Percentiles rank a stretch among this genome's conserved stretches.
Conservation (phyloP, 2,888 invertebrate species). For the Cephonodes hylas region DNA sequence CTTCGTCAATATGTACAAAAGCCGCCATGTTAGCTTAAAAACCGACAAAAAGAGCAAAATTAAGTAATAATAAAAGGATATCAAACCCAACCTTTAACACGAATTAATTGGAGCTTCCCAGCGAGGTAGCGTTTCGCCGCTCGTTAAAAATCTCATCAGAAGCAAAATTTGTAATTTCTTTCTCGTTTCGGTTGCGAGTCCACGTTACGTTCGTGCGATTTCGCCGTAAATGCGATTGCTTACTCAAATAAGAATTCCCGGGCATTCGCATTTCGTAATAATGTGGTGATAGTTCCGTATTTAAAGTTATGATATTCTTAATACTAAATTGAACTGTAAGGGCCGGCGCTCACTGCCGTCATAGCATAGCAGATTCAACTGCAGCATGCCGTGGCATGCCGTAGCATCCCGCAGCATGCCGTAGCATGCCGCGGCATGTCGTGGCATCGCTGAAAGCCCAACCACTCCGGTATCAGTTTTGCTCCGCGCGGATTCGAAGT, state of each 20-base stretch:
- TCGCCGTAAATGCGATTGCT: background rate
- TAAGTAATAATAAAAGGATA: background rate
- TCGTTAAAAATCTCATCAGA: constrained; percentile 25
- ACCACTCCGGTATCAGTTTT: no score
- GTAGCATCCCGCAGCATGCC: no score
- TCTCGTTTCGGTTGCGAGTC: constrained; percentile 10
- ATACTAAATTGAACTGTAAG: background rate
- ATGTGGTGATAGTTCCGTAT: background rate
- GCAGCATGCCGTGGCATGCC: no score
- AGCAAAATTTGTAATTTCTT: constrained; percentile 17
- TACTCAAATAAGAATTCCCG: background rate
- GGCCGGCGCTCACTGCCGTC: background rate
- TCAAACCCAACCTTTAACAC: background rate
- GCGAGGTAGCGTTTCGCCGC: constrained; percentile 9
- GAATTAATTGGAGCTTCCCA: background rate
- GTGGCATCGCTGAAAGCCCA: no score
- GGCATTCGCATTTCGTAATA: background rate
- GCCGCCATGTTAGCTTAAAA: background rate
- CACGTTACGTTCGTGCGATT: background rate
- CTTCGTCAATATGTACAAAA: background rate
- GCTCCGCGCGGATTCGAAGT: no score
- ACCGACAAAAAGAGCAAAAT: background rate
- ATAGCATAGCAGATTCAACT: background rate
- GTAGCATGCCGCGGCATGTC: no score
- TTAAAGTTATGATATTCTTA: background rate